Percentiles rank a stretch among this genome's conserved stretches.
Conservation (phyloP, 2,888 invertebrate species). For the Lasioglossum vierecki region DNA sequence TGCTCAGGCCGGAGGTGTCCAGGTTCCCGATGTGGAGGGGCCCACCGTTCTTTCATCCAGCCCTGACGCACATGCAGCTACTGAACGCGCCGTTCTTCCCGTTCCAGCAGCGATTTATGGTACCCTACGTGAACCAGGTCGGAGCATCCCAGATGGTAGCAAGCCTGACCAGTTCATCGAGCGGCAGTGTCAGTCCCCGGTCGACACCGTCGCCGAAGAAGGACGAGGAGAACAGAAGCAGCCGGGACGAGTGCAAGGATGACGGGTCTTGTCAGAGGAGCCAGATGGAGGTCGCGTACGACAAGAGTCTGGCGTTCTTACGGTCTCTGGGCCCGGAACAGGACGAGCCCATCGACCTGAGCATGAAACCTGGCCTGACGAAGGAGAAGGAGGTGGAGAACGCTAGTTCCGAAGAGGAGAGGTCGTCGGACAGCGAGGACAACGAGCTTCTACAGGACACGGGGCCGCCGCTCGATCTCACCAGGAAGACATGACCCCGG, state of each 20-base stretch:
- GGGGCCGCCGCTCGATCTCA: conserved; percentile 80
- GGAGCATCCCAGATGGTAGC: conserved; percentile 73
- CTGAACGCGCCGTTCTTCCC: conserved; percentile 80
- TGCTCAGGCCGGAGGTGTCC: conserved; percentile 78
- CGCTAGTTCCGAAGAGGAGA: conserved; percentile 66
- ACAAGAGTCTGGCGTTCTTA: conserved; percentile 80
- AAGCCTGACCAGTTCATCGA: conserved; percentile 78
- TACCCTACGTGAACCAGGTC: conserved; percentile 79
- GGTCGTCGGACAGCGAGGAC: conserved; percentile 72
- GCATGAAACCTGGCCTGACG: conserved; percentile 86
- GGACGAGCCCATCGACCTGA: conserved; percentile 92
- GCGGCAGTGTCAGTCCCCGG: conserved; percentile 79
- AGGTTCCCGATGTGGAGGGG: conserved; percentile 80
- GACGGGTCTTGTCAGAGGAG: conserved; percentile 41
- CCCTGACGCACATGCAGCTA: conserved; percentile 79
- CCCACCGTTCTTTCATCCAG: conserved; percentile 80
- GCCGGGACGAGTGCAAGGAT: conserved; percentile 46
- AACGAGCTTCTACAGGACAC: conserved; percentile 69
- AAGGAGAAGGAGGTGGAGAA: conserved; percentile 53
- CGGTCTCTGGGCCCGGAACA: conserved; percentile 85
- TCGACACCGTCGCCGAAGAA: conserved; percentile 79
- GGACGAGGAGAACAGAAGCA: conserved; percentile 57
- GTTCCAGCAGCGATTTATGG: conserved; percentile 79
- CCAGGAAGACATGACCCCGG: conserved; percentile 80
- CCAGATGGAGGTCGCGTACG: conserved; percentile 61